Evolutionary conservation across 53 echinoderm and acorn worm genomes (phyloP).

Genomic region (Crossaster papposus): DNA sequence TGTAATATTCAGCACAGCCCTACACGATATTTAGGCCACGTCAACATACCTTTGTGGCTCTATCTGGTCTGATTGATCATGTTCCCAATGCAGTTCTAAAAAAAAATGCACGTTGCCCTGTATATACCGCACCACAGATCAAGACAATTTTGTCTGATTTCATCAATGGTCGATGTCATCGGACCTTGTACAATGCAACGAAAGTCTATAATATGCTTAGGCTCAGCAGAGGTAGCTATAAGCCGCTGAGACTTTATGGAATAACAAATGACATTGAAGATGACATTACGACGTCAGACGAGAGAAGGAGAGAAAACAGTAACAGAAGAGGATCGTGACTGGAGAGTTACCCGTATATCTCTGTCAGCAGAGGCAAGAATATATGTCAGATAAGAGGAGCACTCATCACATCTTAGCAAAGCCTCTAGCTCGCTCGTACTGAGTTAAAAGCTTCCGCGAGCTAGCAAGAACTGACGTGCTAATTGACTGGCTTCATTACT

Average conservation of each 20-base stretch:
- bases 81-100: conserved; percentile 7
- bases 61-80: not conserved
- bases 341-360: conserved; percentile 35
- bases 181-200: not conserved
- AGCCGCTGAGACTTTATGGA: conserved; percentile 6
- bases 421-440: not conserved
- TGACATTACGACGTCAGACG: conserved; percentile 1
- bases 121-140: not conserved
- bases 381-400: not conserved
- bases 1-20: not conserved
- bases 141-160: conserved; percentile 19
- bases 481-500: conserved; percentile 37
- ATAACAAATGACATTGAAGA: conserved; percentile 40
- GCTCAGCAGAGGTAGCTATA: not conserved
- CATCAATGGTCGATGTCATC: not conserved
- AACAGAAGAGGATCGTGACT: conserved; percentile 27
- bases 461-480: conserved; percentile 9
- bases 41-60: not conserved
- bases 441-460: not conserved
- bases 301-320: not conserved
- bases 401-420: not conserved
- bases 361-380: conserved; percentile 11
- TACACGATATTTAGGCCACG: not conserved
- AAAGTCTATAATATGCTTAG: not conserved
- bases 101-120: not conserved